These are phyloP conservation scores for Kuschelorhynchus macadamiae DNA, from an alignment of 2,888 invertebrate genomes.

Conservation along the genomic window DNA sequence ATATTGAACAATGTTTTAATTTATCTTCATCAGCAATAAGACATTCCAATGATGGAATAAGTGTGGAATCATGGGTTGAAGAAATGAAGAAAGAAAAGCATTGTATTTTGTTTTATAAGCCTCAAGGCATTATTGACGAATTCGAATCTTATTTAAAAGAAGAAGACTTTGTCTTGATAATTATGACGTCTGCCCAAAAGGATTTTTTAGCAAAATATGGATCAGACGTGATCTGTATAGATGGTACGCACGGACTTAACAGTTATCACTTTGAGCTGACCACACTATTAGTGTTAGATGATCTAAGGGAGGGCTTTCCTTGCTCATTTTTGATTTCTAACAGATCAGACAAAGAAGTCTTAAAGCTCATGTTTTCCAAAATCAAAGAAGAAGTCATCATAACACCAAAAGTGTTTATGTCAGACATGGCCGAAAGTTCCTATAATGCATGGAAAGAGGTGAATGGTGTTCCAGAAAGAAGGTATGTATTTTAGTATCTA, in stretches of 20 bases:
- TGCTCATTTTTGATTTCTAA: constrained; percentile 26
- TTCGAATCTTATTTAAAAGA: constrained; percentile 46
- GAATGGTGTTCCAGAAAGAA: too few relatives aligned
- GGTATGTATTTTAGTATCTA: constrained; percentile 11
- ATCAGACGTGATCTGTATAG: constrained; percentile 54
- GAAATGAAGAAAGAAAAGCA: constrained; percentile 12
- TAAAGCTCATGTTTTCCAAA: constrained; percentile 3
- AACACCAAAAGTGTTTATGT: neutral
- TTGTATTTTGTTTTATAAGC: constrained; percentile 52
- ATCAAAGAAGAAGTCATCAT: neutral
- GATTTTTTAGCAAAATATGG: constrained; percentile 54
- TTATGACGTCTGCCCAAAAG: constrained; percentile 55
- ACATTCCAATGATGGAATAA: constrained; percentile 34
- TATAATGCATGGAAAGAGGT: neutral
- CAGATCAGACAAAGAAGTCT: neutral
- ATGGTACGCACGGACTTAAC: constrained; percentile 50
- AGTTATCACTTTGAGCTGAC: constrained; percentile 20
- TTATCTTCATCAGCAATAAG: constrained; percentile 19
- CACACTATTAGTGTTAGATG: constrained; percentile 46
- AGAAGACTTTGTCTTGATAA: constrained; percentile 56
- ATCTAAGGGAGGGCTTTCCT: constrained; percentile 8
- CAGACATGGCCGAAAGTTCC: neutral
- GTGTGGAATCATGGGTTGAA: constrained; percentile 38
- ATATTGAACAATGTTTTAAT: constrained; percentile 45
- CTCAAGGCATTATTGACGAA: constrained; percentile 31